Conservation (phyloP, 1,140 invertebrate genomes). For the Drosophila sproati region DNA sequence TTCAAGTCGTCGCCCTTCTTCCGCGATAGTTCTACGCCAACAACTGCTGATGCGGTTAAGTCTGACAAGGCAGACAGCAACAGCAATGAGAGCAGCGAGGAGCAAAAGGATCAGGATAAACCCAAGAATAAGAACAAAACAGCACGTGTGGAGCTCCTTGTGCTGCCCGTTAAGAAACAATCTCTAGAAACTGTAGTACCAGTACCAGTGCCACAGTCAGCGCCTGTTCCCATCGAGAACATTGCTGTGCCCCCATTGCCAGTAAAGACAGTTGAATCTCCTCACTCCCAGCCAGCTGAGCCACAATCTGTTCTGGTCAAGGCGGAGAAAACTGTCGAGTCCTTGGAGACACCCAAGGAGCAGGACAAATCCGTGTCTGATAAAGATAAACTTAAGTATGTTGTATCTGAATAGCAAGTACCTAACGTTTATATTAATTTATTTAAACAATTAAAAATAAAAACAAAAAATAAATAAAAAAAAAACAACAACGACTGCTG, state of each 20-base stretch:
- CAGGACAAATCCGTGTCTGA: constrained; percentile 33
- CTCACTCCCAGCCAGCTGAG: constrained; percentile 6
- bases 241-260: constrained; percentile 62
- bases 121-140: constrained; percentile 36
- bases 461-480: constrained; percentile 34
- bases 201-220: neutral
- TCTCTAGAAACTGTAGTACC: constrained; percentile 16
- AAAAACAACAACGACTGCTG: neutral
- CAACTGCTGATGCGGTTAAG: neutral
- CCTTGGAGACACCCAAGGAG: constrained; percentile 5
- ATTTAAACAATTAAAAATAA: constrained; percentile 24
- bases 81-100: constrained; percentile 53
- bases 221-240: constrained; percentile 19
- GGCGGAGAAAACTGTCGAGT: neutral
- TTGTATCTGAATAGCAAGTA: constrained; percentile 43
- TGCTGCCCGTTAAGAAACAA: constrained; percentile 6
- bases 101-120: constrained; percentile 45
- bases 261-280: constrained; percentile 26
- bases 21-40: constrained; percentile 43
- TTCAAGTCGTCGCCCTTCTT: constrained; percentile 70
- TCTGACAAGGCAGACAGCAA: constrained; percentile 13
- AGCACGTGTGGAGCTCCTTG: constrained; percentile 13
- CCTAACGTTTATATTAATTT: constrained; percentile 52
- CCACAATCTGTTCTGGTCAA: constrained; percentile 19
- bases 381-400: constrained; percentile 60